These are phyloP conservation scores for Chaenodraco wilsoni DNA, from an alignment of 2,797 vertebrate genomes.

Conservation along the genomic window DNA sequence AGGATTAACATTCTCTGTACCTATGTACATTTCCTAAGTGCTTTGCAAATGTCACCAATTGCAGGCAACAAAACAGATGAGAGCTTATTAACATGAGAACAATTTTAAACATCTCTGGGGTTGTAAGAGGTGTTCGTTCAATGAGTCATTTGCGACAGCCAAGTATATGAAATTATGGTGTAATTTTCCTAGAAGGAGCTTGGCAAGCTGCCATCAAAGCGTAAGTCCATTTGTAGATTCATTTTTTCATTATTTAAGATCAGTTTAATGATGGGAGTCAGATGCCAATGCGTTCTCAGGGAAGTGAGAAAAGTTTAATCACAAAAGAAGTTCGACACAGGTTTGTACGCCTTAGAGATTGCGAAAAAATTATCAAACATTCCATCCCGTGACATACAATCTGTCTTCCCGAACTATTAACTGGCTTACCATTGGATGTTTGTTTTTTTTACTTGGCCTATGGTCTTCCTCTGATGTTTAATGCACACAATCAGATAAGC, in stretches of 20 bases:
- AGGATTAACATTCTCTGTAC: conserved; percentile 55
- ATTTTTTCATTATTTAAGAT: conserved; percentile 12
- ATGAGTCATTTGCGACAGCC: conserved; percentile 15
- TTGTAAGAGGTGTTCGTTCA: conserved; percentile 25
- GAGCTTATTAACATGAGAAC: conserved; percentile 3
- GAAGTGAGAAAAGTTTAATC: conserved; percentile 15
- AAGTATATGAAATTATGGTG: conserved; percentile 1
- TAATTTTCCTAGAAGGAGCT: conserved; percentile 7
- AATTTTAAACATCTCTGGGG: conserved; percentile 4
- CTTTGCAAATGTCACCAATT: conserved; percentile 34
- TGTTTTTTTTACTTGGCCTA: background rate
- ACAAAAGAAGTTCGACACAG: background rate
- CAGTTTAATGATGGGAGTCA: conserved; percentile 12
- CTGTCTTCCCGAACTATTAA: background rate
- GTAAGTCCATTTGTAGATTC: background rate
- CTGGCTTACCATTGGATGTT: background rate
- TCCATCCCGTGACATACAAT: conserved; percentile 2
- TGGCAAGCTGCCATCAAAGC: conserved; percentile 1
- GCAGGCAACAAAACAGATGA: conserved; percentile 27
- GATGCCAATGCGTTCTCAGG: conserved; percentile 6
- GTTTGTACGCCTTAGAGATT: background rate
- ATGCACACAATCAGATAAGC: background rate
- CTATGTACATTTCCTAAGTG: conserved; percentile 13
- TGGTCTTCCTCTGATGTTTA: background rate
- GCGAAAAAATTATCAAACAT: background rate